phyloP scores from a whole-genome alignment of 2,888 invertebrate species.

The Apodemia mormo region DNA sequence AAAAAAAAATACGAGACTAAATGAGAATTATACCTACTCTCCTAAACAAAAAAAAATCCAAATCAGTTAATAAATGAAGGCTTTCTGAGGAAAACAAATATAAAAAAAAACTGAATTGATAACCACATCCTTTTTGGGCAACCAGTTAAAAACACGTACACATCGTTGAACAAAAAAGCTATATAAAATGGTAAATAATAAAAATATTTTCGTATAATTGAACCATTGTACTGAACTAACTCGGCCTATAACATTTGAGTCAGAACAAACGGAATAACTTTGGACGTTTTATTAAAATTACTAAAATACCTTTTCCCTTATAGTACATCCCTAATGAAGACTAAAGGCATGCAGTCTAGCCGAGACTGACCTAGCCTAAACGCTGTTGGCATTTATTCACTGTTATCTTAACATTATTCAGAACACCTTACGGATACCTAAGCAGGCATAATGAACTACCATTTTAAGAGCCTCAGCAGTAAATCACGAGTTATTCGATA shows the following conservation, averaged over 20 bases:
- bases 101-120: too few species aligned
- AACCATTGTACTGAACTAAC: too few species aligned
- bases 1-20: too few species aligned
- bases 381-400: constrained; percentile 40
- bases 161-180: too few species aligned
- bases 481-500: constrained; percentile 39
- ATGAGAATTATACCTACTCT: too few species aligned
- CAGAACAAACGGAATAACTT: constrained; percentile 2
- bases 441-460: constrained; percentile 43
- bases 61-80: too few species aligned
- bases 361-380: constrained; percentile 36
- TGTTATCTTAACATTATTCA: constrained; percentile 42
- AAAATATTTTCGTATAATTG: too few species aligned
- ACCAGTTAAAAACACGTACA: too few species aligned
- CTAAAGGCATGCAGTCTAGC: constrained; percentile 32
- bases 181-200: too few species aligned
- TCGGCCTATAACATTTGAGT: neutral
- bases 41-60: too few species aligned
- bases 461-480: constrained; percentile 40
- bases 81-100: too few species aligned
- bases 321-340: constrained; percentile 34
- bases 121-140: too few species aligned
- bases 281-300: constrained; percentile 10
- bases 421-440: constrained; percentile 42
- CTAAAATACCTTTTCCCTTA: constrained; percentile 9